Conservation (phyloP, 2,797 vertebrate genomes). For the Scolopax rusticola region DNA sequence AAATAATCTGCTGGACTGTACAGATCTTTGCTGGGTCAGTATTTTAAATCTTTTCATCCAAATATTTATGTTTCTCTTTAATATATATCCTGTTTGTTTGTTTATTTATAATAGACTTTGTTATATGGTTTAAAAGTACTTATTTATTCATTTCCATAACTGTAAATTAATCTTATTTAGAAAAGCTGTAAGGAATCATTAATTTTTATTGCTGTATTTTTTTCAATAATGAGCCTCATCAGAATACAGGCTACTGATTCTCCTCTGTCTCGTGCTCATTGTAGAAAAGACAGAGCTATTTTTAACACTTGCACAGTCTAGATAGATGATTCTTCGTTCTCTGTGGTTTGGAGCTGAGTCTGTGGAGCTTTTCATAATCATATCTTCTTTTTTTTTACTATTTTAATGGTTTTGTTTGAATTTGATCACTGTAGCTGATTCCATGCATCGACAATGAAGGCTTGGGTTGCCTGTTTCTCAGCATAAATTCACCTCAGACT, state of each 20-base stretch:
- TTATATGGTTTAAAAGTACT: not conserved
- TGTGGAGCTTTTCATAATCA: constrained; percentile 80
- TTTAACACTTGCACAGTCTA: constrained; percentile 81
- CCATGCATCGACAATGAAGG: constrained; percentile 84
- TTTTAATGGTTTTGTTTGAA: constrained; percentile 74
- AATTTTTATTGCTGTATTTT: constrained; percentile 61
- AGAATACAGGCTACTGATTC: constrained; percentile 74
- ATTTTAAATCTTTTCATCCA: not conserved
- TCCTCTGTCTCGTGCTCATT: constrained; percentile 74
- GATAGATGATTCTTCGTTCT: constrained; percentile 79
- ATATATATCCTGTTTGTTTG: not conserved
- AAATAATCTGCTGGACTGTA: not conserved
- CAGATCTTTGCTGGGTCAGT: not conserved
- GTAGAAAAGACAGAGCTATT: constrained; percentile 82
- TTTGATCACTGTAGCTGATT: constrained; percentile 84
- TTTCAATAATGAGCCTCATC: constrained; percentile 45
- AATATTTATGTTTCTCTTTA: not conserved
- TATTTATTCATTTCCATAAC: constrained; percentile 35
- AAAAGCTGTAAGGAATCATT: constrained; percentile 57
- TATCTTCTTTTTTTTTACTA: constrained; percentile 51
- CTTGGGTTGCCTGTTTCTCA: constrained; percentile 81
- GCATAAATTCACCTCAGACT: constrained; percentile 82
- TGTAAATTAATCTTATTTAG: constrained; percentile 48
- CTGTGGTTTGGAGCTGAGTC: constrained; percentile 78
- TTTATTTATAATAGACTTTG: not conserved